Base-by-base conservation (phyloP, 2,888 invertebrate genomes). In the Cabera pusaria region DNA sequence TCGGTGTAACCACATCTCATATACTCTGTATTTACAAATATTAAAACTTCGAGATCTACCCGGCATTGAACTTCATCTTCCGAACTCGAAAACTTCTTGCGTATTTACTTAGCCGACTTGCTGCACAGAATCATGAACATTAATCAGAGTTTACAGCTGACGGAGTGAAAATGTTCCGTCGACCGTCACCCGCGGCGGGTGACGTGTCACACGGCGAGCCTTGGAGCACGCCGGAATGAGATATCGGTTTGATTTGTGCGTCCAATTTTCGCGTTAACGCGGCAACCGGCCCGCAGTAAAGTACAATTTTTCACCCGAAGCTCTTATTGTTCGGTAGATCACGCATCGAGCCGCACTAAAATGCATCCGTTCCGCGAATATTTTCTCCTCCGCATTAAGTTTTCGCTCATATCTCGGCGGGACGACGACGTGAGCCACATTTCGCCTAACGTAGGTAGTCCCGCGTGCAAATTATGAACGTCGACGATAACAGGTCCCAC, bases 71-170 rank as follows among this genome's bases (percentile, higher is more conserved):
- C 63, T 74, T 70, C 55, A 64, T 61, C 67, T 14, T 70, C 70
- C 73, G 72, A 67, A 68, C 66, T 63, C 59, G 42, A 47, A 62
- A 72, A 67, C 62, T 70, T 67, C 61, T 52, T 48, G 43, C 51
- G 56, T 67, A 76, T 72, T 71, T 68, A 70, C 73, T 76, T 70
- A 59, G 52, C 52, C 35, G 63, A 70, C 63, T 67, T 55, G 61
- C 71, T 70, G 63, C 71, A 74, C 64, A 64, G 68, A 74, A 76
- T 71, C 76, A 73, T 59, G 60, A 56, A 74, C 72, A 60, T 76
- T 64, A 44, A 56, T 66, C 56, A 66, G n/a, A n/a, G n/a, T n/a
- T n/a, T n/a, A n/a, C n/a, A n/a, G n/a, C n/a, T n/a, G n/a, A n/a
- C n/a, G n/a, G n/a, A n/a, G n/a, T n/a, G n/a, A n/a, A n/a, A n/a